Conservation (phyloP, 2,888 invertebrate species). For the Napeogenes inachia region DNA sequence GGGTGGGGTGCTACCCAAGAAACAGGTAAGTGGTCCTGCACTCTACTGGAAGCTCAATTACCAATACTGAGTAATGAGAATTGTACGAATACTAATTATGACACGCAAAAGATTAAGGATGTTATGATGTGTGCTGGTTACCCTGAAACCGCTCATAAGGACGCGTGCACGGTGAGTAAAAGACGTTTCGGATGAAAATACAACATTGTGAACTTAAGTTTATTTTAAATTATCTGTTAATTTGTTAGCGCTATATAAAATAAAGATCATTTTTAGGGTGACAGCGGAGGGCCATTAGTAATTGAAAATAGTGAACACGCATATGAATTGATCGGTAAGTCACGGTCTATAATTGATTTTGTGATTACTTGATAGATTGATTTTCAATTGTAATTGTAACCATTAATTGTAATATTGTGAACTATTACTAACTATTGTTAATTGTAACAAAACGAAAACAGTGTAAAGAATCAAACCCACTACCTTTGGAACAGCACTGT, state of each 20-base stretch:
- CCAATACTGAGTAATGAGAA: slow-evolving; percentile 81
- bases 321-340: slow-evolving; percentile 86
- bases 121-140: slow-evolving; percentile 93
- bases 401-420: too few species aligned
- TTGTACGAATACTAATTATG: slow-evolving; percentile 87
- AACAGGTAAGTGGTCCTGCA: slow-evolving; percentile 89
- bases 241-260: not conserved
- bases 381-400: too few species aligned
- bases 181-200: too few species aligned
- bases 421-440: too few species aligned
- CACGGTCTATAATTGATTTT: not conserved
- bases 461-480: too few species aligned
- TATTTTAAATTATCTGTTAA: too few species aligned
- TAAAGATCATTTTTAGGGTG: slow-evolving; percentile 72
- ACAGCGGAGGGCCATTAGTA: slow-evolving; percentile 87
- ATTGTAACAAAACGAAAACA: too few species aligned
- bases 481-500: too few species aligned
- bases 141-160: slow-evolving; percentile 83
- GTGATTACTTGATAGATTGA: too few species aligned
- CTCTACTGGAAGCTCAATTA: slow-evolving; percentile 88
- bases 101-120: slow-evolving; percentile 88
- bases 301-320: slow-evolving; percentile 80
- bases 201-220: too few species aligned
- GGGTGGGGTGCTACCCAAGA: slow-evolving; percentile 93
- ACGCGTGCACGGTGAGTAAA: slow-evolving; percentile 85